Base-by-base conservation (phyloP, 2,797 vertebrate genomes). In the Euphonia xanthogaster region DNA sequence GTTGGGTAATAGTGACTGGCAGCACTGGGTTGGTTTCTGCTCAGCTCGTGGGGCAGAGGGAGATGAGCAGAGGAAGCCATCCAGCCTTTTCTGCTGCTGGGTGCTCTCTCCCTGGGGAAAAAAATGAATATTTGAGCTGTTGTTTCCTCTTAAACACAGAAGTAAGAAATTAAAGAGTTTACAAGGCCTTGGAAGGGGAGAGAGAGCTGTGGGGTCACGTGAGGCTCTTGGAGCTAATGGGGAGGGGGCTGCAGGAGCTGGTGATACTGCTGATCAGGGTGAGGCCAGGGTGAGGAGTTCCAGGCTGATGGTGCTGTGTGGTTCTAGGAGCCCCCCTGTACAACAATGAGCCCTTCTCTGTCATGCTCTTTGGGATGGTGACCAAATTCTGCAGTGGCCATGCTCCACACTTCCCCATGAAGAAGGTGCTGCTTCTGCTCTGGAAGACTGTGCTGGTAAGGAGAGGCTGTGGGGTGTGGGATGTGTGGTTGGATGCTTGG, bases 301-400 rank as follows among this genome's bases (percentile, higher is more conserved):
- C 37, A 37, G 73, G 5, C 37, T 83, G 2, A 84, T 1, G 7
- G 48, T 44, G 67, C 68, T 8, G 0, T 78, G 37, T 33, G 53
- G 22, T 96, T 96, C 48, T 92, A 99, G 99, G 99, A 45, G 99
- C 99, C 27, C 98, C 99, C 4, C 96, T 99, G 51, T 99, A 99
- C 97, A 99, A 99, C 98, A 99, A 98, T 0, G 99, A 99, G 66
- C 99, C 99, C 8, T 99, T 99, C 78, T 99, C 99, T 0, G 99
- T 99, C 93, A 99, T 99, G 99, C 98, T 99, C 12, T 99, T 99
- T 27, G 99, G 99, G 11, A 99, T 99, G 99, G 99, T 99, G 65
- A 99, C 99, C 86, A 99, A 99, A 96, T 99, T 99, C 98, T 99
- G 99, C 98, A 99, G 99, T 0, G 99, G 99, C 88, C 99, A 99